Base-by-base conservation (phyloP, 2,797 vertebrate genomes). In the Craterocephalus amniculus region DNA sequence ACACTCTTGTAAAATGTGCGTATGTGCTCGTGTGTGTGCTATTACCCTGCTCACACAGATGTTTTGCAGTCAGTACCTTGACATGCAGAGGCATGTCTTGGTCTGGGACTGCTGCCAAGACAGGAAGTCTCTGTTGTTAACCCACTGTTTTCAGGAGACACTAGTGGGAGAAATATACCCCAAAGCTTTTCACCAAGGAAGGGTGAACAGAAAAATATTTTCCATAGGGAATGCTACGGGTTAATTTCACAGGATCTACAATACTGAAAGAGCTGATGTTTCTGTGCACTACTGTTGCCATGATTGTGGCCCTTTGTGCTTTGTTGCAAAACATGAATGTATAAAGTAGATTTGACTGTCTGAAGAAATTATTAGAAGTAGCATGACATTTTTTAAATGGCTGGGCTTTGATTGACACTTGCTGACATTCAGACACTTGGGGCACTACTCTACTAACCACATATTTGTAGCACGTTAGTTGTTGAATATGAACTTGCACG, bases 51-150 rank as follows among this genome's bases (percentile, higher is more conserved):
- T 74, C 29, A 83, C 90, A 93, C 95, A 97, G 95, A 95, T 96
- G 95, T 95, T 97, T 95, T 86, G 6, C 92, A 94, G 94, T 95
- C 94, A 95, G 91, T 91, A 95, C 89, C 91, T 95, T 92, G 92
- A 88, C 90, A 83, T 94, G 95, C 94, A 91, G 92, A 93, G 93
- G 92, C 95, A 93, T 94, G 94, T 91, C 93, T 92, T 92, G 66
- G 88, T 91, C 94, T 92, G 94, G 95, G 95, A 96, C 86, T 63
- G 66, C 80, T 89, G 96, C 96, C 95, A 97, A 92, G 79, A 72
- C 86, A 85, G 88, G 87, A 93, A 93, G 92, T 94, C 81, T n/a
- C 93, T 69, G 78, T 57, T 49, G 76, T 95, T 97, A 97, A 96
- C 95, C 94, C 88, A 55, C 87, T 87, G 57, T 80, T 58, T 87